Evolutionary conservation across 2,113 vertebrate genomes (phyloP), one percentile per base, ranked within the genome.

Genomic region (Aix galericulata): DNA sequence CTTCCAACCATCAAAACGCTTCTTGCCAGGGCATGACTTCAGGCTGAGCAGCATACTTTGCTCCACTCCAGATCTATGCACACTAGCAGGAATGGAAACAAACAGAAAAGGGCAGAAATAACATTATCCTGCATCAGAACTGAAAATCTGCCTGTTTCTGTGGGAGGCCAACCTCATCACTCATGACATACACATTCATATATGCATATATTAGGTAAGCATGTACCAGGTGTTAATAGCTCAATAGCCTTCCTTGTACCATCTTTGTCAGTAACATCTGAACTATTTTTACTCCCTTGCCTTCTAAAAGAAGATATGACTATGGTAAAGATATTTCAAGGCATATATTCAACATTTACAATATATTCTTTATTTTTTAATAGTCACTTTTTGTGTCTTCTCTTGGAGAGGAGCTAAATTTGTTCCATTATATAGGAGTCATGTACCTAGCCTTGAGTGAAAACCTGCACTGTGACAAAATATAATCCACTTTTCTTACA

Each of bases 391-490:
- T 1, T 21, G 62, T 66, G 63, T 12, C 25, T 72, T 78, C 46
- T 46, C 25, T 34, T 80, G n/a, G 56, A 69, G 53, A 90, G 69
- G 82, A 86, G 59, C 32, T 50, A 81, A 80, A 86, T 59, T 29
- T 58, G 59, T 55, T 53, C 85, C 32, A 25, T 53, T 38, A 58
- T 17, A 59, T 25, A 91, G n/a, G 67, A 91, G 81, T 21, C 5
- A 1, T 18, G 50, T 44, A 59, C 50, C 60, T 13, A 75, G 91
- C 55, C 18, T 36, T 52, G 64, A 79, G 52, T 40, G 44, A 82
- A 93, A 93, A 67, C 27, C 9, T 78, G 86, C 48, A 59, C 32
- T 74, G 71, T 91, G 91, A 93, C 83, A 91, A 94, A 95, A 93
- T 40, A 48, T 27, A 80, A 82, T 86, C 88, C 80, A 85, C 52